Base-by-base conservation (phyloP, 1,140 invertebrate species). In the Drosophila pandora region DNA sequence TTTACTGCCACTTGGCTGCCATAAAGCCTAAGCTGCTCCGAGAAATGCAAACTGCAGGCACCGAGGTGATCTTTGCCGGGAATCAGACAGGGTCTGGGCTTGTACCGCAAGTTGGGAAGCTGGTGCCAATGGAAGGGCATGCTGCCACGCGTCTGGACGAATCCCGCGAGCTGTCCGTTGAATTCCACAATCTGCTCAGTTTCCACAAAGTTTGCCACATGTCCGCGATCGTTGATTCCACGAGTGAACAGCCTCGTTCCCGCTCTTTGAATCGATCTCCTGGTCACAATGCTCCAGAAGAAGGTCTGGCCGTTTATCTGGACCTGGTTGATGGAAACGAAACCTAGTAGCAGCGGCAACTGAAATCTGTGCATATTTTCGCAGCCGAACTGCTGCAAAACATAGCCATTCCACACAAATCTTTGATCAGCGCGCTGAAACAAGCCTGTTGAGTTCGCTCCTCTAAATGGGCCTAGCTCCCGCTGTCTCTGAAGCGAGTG, bases 121-220 rank as follows among this genome's bases (percentile, higher is more conserved):
- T 99, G 99, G 22, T 94, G 94, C 99, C 99, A 99, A 92, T 94
- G 97, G 47, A 99, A 92, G 21, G 99, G 99, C 90, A 99, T 99
- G 0, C 98, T 99, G 9, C 99, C 99, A 43, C 99, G 93, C 2
- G 90, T 91, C 56, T 99, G 98, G 5, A 99, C 96, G 93, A 98
- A 99, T 17, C 98, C 98, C 58, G 96, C 95, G 62, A 94, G 94
- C 75, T 95, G 94, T 2, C 96, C 95, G 63, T 94, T 94, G 1
- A 93, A 94, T 83, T 96, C 96, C 2, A 96, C 92, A 69, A 96
- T 95, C 91, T 96, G 96, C 81, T 97, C 96, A 0, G 98, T 99
- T 94, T 99, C 98, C 0, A 99, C 98, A 93, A 96, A 99, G 93
- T 99, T 99, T 0, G 99, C 98, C 43, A 98, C 97, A 89, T 98